These are phyloP conservation scores for Trachymyrmex cornetzi DNA, from an alignment of 1,140 invertebrate genomes.

Conservation along the genomic window DNA sequence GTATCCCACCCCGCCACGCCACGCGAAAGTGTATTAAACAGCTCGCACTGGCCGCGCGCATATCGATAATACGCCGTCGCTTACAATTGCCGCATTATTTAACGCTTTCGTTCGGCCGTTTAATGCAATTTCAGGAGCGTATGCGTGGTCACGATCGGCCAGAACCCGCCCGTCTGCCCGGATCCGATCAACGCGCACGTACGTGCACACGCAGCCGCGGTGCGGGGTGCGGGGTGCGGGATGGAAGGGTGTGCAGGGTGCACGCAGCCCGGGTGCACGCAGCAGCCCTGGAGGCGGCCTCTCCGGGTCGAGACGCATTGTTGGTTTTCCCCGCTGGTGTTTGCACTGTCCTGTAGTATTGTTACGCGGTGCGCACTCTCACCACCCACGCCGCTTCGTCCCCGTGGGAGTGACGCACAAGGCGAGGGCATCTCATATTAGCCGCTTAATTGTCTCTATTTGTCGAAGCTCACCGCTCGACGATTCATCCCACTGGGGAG, in stretches of 20 bases:
- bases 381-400: conserved; percentile 14
- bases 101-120: conserved; percentile 70
- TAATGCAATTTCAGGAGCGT: conserved; percentile 73
- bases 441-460: conserved; percentile 82
- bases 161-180: not conserved
- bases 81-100: conserved; percentile 72
- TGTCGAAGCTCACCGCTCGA: conserved; percentile 74
- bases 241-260: not conserved
- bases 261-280: not conserved
- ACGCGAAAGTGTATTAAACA: conserved; percentile 32
- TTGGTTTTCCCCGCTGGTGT: conserved; percentile 77
- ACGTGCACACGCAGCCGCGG: conserved; percentile 20
- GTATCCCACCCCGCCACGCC: not conserved
- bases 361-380: conserved; percentile 56
- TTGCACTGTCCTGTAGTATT: conserved; percentile 72
- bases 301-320: conserved; percentile 71
- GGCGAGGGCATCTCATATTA: conserved; percentile 77
- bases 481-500: conserved; percentile 62
- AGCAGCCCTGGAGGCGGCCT: conserved; percentile 37
- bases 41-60: not conserved
- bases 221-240: not conserved
- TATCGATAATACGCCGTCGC: conserved; percentile 53
- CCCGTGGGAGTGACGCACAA: conserved; percentile 70
- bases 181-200: conserved; percentile 43
- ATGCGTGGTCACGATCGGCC: conserved; percentile 71